These are phyloP conservation scores for Thymelicus sylvestris DNA, from an alignment of 2,888 invertebrate species.

Conservation along the genomic window DNA sequence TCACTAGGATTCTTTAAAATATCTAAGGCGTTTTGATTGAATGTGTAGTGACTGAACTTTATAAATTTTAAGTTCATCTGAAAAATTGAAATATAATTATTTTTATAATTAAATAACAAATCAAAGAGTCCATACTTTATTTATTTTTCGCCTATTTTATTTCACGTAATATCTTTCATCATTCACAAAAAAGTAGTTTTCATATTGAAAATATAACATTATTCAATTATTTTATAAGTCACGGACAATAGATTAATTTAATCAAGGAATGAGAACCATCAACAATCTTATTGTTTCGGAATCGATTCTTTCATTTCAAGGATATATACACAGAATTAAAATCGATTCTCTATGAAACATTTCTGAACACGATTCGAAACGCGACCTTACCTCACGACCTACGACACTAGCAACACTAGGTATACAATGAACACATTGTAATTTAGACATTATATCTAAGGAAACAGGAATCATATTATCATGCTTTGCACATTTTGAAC, in stretches of 20 bases:
- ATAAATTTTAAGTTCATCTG: neutral
- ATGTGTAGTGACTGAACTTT: slow-evolving; percentile 2
- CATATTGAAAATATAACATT: slow-evolving; percentile 5
- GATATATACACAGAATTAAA: slow-evolving; percentile 56
- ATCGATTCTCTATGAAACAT: slow-evolving; percentile 50
- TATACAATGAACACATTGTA: slow-evolving; percentile 77
- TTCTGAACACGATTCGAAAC: slow-evolving; percentile 66
- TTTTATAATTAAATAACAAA: neutral
- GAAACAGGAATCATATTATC: slow-evolving; percentile 15
- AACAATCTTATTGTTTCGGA: slow-evolving; percentile 40
- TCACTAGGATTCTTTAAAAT: slow-evolving; percentile 31
- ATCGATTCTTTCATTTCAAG: slow-evolving; percentile 50
- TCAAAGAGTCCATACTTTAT: neutral
- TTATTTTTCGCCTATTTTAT: neutral
- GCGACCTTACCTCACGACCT: slow-evolving; percentile 50
- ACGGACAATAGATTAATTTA: slow-evolving; percentile 27
- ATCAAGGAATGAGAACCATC: slow-evolving; percentile 44
- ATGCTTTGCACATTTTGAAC: slow-evolving; percentile 18
- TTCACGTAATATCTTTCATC: neutral
- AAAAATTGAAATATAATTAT: neutral
- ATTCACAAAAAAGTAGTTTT: neutral
- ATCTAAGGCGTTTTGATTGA: slow-evolving; percentile 30
- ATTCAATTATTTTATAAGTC: neutral
- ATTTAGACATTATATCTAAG: slow-evolving; percentile 53
- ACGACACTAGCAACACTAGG: slow-evolving; percentile 75